Evolutionary conservation across 2,888 invertebrate species (phyloP).

Genomic region (Drosophila subsilvestris): DNA sequence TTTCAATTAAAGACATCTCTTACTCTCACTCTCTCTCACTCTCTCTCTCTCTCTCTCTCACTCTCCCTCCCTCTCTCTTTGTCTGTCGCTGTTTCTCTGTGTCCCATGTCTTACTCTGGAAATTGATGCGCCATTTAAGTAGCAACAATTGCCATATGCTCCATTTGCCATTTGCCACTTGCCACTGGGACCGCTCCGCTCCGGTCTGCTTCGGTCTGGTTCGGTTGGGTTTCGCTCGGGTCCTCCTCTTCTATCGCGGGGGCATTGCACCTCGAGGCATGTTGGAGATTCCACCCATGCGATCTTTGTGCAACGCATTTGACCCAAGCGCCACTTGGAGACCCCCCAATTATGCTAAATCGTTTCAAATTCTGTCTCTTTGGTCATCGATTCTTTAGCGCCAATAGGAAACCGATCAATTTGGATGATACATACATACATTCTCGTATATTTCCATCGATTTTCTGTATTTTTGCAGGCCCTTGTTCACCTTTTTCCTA

Average conservation of each 20-base stretch:
- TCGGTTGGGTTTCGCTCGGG: neutral
- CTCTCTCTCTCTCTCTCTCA: conserved; percentile 5
- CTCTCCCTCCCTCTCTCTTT: neutral
- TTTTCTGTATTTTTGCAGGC: neutral
- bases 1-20: conserved; percentile 70
- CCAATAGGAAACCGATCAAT: conserved; percentile 12
- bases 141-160: conserved; percentile 59
- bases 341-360: conserved; percentile 44
- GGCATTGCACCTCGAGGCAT: conserved; percentile 34
- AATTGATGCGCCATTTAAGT: conserved; percentile 75
- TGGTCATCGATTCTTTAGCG: conserved; percentile 7
- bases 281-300: conserved; percentile 2
- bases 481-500: neutral
- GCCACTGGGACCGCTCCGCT: neutral
- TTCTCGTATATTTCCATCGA: neutral
- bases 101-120: conserved; percentile 33
- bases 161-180: conserved; percentile 31
- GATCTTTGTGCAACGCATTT: conserved; percentile 53
- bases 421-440: neutral
- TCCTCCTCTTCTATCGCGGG: conserved; percentile 10
- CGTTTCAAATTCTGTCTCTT: neutral
- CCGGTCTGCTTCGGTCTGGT: neutral
- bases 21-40: neutral
- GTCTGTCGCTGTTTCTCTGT: conserved; percentile 17
- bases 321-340: conserved; percentile 59